Base-by-base conservation (phyloP, 2,888 invertebrate species). In the Trisateles emortualis region DNA sequence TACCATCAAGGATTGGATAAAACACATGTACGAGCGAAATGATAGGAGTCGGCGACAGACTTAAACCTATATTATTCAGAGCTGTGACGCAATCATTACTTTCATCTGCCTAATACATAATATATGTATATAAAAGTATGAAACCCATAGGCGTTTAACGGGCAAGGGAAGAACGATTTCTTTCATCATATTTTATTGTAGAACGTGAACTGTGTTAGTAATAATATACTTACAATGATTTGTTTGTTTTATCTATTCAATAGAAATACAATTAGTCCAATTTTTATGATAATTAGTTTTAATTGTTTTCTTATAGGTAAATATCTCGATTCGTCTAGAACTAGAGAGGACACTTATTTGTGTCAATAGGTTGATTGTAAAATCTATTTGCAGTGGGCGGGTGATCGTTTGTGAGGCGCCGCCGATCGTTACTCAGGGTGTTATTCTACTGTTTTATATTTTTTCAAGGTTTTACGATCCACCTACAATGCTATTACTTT, bases 341-440 rank as follows among this genome's bases (percentile, higher is more conserved):
- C 52, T 50, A 49, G 42, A 53, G 59, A 55, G 51, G 48, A 61
- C 39, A 52, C 32, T 51, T 63, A 72, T 66, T 62, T 50, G 68
- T 80, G 81, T 79, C 74, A 79, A 80, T 80, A 72, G 77, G 79
- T 81, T 78, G 74, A 80, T 80, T 72, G 59, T 65, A 59, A 66
- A 66, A 66, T 72, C 72, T 60, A 72, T 72, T 72, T 77, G 72
- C 61, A 65, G 69, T 64, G 63, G 72, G 66, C 68, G 69, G 64
- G 60, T 59, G 41, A 72, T 68, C 67, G 60, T 61, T 68, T 64
- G 53, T 51, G 66, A 72, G 70, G 69, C 76, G 72, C 74, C 67
- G 49, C 52, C 57, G 51, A 59, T 64, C 64, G 60, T 64, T 65
- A 53, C 58, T 58, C 73, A 70, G 64, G 67, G 67, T 70, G 58